Conservation (phyloP, 2,797 vertebrate species). For the Tokudaia tokunoshimensis region DNA sequence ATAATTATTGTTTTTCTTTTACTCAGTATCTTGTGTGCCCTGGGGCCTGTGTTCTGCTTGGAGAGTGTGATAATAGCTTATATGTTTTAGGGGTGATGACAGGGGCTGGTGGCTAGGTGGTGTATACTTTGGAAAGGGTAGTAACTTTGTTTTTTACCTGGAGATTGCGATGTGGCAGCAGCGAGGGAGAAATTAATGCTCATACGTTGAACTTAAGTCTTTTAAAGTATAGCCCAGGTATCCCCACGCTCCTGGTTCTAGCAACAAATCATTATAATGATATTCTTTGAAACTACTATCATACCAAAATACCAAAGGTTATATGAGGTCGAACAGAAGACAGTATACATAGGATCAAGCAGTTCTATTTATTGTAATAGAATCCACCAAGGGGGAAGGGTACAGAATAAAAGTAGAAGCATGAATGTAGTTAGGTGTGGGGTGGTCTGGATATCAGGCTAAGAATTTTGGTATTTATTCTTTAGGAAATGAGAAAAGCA, state of each 20-base stretch:
- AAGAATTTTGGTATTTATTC: slow-evolving; percentile 56
- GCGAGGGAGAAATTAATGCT: slow-evolving; percentile 26
- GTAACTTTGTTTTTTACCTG: not conserved
- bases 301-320: slow-evolving; percentile 47
- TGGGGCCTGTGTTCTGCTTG: not conserved
- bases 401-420: slow-evolving; percentile 31
- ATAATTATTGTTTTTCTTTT: not conserved
- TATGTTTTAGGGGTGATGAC: not conserved
- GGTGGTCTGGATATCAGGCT: slow-evolving; percentile 36
- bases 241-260: not conserved
- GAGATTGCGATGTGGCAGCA: not conserved
- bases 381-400: slow-evolving; percentile 7
- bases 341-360: not conserved
- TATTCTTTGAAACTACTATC: slow-evolving; percentile 43
- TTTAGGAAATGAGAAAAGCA: slow-evolving; percentile 65
- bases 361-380: slow-evolving; percentile 39
- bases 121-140: not conserved
- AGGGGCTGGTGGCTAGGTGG: not conserved
- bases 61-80: not conserved
- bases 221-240: not conserved
- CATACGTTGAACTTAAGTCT: not conserved
- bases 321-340: not conserved
- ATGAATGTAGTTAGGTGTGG: not conserved
- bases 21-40: not conserved
- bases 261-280: slow-evolving; percentile 24